These are phyloP conservation scores for Microcebus murinus DNA, from an alignment of 2,113 vertebrate species.

Conservation along the genomic window DNA sequence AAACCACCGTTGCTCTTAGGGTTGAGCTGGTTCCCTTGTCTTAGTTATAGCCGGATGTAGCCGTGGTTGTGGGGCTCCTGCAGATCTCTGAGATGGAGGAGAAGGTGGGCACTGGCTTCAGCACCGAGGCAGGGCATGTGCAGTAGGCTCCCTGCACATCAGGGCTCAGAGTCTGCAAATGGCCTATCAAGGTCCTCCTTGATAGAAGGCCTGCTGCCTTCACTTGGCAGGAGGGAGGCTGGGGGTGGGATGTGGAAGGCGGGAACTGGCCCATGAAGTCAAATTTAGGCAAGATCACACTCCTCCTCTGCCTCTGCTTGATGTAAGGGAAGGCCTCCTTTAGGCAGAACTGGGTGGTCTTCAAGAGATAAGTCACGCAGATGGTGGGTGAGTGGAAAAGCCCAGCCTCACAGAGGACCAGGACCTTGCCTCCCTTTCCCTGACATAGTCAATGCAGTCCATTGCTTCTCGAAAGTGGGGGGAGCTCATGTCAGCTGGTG, in stretches of 20 bases:
- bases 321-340: conserved; percentile 95
- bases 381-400: conserved; percentile 93
- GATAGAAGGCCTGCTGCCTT: conserved; percentile 86
- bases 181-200: conserved; percentile 84
- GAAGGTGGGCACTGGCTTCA: conserved; percentile 88
- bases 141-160: conserved; percentile 92
- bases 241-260: conserved; percentile 87
- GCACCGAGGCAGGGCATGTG: conserved; percentile 92
- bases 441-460: conserved; percentile 92
- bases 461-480: conserved; percentile 94
- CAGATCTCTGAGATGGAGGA: conserved; percentile 90
- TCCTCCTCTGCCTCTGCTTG: conserved; percentile 85
- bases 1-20: conserved; percentile 64
- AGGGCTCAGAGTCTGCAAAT: conserved; percentile 88
- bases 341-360: conserved; percentile 88
- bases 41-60: conserved; percentile 86
- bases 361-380: conserved; percentile 98
- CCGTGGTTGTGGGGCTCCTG: conserved; percentile 91
- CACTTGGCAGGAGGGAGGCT: conserved; percentile 85
- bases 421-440: conserved; percentile 88
- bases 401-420: conserved; percentile 86
- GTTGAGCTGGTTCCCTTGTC: neutral
- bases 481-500: conserved; percentile 93
- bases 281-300: conserved; percentile 93
- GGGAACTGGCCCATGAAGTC: conserved; percentile 95